phyloP scores from a whole-genome alignment of 2,113 vertebrate genomes.

The Hydrochoerus hydrochaeris region DNA sequence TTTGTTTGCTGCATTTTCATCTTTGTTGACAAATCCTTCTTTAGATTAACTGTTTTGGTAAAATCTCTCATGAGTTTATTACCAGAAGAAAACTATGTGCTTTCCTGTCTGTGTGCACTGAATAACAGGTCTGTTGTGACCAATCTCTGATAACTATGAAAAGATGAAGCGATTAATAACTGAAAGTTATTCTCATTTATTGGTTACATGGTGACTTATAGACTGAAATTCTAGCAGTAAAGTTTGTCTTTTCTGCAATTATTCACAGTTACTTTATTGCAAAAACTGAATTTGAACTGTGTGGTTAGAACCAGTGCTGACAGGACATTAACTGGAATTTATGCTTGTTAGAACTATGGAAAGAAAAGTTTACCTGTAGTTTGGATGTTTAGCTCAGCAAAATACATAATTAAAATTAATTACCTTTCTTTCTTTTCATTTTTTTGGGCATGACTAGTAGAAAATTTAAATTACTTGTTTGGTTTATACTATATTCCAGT shows the following conservation, averaged over 20 bases:
- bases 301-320: neutral
- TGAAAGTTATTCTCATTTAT: neutral
- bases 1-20: neutral
- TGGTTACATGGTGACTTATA: neutral
- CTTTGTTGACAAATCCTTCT: neutral
- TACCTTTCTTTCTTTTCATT: neutral
- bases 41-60: neutral
- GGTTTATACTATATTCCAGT: neutral
- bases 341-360: neutral
- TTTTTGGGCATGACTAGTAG: neutral
- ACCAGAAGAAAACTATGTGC: neutral
- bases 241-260: neutral
- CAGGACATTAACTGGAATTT: neutral
- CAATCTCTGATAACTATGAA: neutral
- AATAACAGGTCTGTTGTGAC: neutral
- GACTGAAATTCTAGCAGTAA: slow-evolving; percentile 14
- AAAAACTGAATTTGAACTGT: neutral
- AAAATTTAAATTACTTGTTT: neutral
- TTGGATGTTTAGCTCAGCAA: neutral
- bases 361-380: neutral
- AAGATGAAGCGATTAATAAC: neutral
- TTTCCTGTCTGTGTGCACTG: neutral
- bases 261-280: neutral
- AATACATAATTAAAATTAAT: slow-evolving; percentile 41
- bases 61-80: neutral